phyloP scores from a whole-genome alignment of 2,888 invertebrate genomes.

The Brachylomia viminalis region DNA sequence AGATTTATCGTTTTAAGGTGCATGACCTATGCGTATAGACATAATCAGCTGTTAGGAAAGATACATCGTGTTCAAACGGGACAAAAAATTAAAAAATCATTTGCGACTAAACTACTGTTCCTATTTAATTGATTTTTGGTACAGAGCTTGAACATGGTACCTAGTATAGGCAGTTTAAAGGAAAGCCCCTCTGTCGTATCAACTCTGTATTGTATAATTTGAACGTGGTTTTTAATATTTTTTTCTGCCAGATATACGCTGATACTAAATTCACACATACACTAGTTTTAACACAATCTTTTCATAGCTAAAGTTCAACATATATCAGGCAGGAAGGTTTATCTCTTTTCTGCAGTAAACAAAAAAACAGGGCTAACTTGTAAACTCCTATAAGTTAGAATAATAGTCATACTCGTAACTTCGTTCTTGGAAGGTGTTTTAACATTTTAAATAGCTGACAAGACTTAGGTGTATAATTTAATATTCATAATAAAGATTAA shows the following conservation, averaged over 20 bases:
- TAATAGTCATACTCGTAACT: constrained; percentile 5
- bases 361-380: background rate
- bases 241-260: background rate
- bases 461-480: constrained; percentile 27
- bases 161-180: too few relatives aligned
- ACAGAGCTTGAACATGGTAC: too few relatives aligned
- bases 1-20: too few relatives aligned
- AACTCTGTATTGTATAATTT: too few relatives aligned
- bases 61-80: too few relatives aligned
- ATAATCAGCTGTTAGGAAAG: too few relatives aligned
- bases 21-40: too few relatives aligned
- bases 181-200: too few relatives aligned
- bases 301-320: constrained; percentile 18
- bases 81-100: too few relatives aligned
- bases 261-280: constrained; percentile 1
- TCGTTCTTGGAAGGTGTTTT: constrained; percentile 19
- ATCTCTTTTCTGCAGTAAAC: constrained; percentile 14
- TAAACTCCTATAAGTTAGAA: constrained; percentile 11
- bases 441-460: constrained; percentile 24
- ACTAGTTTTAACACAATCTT: background rate
- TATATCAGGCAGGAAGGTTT: background rate
- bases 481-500: constrained; percentile 49
- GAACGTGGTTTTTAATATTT: background rate
- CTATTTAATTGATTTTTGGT: too few relatives aligned
- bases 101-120: too few relatives aligned